A percentile compares a stretch with the other conserved stretches of the same genome.
Evolutionary conservation across 2,888 invertebrate species (phyloP).

Genomic region (Congeria kusceri): DNA sequence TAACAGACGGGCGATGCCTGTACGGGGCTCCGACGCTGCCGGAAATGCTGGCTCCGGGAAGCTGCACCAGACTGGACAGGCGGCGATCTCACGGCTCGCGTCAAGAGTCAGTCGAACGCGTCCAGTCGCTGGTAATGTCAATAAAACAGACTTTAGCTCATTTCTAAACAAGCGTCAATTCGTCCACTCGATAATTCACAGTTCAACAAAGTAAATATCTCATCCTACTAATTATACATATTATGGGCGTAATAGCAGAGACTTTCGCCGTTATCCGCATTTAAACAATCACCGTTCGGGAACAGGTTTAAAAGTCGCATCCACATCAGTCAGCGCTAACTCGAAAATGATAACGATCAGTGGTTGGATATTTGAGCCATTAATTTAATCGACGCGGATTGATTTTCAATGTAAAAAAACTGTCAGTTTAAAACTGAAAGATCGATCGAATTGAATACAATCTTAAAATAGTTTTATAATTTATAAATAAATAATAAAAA

Average conservation of each 20-base stretch:
- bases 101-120: too few relatives aligned
- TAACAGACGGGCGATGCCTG: too few relatives aligned
- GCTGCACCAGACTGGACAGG: too few relatives aligned
- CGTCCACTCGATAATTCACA: slow-evolving; percentile 43
- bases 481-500: too few relatives aligned
- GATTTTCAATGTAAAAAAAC: too few relatives aligned
- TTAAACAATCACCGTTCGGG: slow-evolving; percentile 29
- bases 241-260: slow-evolving; percentile 39
- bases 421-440: too few relatives aligned
- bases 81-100: too few relatives aligned
- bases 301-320: slow-evolving; percentile 40
- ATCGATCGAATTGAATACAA: too few relatives aligned
- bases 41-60: too few relatives aligned
- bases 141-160: slow-evolving; percentile 56
- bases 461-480: too few relatives aligned
- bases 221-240: slow-evolving; percentile 55
- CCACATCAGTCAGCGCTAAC: slow-evolving; percentile 9
- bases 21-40: too few relatives aligned
- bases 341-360: slow-evolving; percentile 3
- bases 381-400: too few relatives aligned
- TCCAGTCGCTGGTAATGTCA: slow-evolving; percentile 47
- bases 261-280: slow-evolving; percentile 13
- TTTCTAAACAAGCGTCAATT: slow-evolving; percentile 57
- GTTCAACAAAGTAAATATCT: slow-evolving; percentile 49
- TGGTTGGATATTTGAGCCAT: neutral